Evolutionary conservation across 2,888 invertebrate species (phyloP).

Genomic region (Lottia gigantea): DNA sequence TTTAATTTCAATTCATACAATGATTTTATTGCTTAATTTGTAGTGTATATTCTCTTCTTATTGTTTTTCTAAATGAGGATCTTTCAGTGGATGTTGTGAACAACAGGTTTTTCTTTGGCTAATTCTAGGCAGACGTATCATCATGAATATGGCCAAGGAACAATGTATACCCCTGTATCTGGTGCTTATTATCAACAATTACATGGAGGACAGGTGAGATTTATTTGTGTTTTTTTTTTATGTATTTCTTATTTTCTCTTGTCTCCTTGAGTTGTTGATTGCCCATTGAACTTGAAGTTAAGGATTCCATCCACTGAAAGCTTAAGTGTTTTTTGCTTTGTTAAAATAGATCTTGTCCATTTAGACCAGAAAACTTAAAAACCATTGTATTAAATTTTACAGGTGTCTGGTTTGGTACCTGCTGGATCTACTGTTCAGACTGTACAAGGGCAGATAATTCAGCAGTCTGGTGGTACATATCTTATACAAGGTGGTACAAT

Average conservation of each 20-base stretch:
- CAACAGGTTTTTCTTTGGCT: slow-evolving; percentile 20
- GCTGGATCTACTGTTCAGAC: slow-evolving; percentile 52
- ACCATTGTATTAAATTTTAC: slow-evolving; percentile 15
- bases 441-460: slow-evolving; percentile 66
- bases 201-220: slow-evolving; percentile 74
- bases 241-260: no score
- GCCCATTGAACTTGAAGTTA: no score
- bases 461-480: slow-evolving; percentile 72
- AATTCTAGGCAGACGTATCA: slow-evolving; percentile 52
- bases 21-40: no score
- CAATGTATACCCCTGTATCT: slow-evolving; percentile 75
- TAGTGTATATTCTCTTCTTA: no score
- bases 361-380: neutral
- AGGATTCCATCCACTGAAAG: neutral
- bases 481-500: slow-evolving; percentile 75
- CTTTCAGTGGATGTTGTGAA: no score
- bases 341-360: neutral
- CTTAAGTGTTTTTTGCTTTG: no score
- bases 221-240: neutral
- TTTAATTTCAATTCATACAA: no score
- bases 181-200: slow-evolving; percentile 81
- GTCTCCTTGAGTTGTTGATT: no score
- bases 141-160: slow-evolving; percentile 62
- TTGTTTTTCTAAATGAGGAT: no score
- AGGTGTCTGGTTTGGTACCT: slow-evolving; percentile 45